These are phyloP conservation scores for Epinotia nisella DNA, from an alignment of 2,888 invertebrate genomes.

Conservation along the genomic window DNA sequence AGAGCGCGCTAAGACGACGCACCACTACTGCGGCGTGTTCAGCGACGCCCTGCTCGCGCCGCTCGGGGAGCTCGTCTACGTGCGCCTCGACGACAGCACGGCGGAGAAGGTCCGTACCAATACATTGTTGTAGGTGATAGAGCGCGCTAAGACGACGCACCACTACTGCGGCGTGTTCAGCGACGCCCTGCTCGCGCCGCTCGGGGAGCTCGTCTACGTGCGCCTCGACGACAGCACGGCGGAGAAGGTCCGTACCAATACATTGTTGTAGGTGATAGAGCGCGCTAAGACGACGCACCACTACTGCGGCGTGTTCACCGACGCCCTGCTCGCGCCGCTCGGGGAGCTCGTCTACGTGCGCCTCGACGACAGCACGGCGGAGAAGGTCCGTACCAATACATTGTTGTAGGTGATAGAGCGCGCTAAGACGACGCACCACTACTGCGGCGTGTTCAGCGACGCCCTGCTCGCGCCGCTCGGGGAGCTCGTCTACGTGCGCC, in stretches of 20 bases:
- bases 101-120: constrained; percentile 70
- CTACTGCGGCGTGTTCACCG: constrained; percentile 76
- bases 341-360: constrained; percentile 75
- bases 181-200: constrained; percentile 68
- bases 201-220: constrained; percentile 74
- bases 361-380: constrained; percentile 70
- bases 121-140: constrained; percentile 56
- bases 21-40: constrained; percentile 78
- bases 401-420: constrained; percentile 57
- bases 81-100: constrained; percentile 68
- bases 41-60: constrained; percentile 70
- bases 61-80: constrained; percentile 73
- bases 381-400: constrained; percentile 64
- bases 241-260: constrained; percentile 66
- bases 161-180: constrained; percentile 79
- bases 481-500: constrained; percentile 73
- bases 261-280: constrained; percentile 58
- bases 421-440: constrained; percentile 70
- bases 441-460: constrained; percentile 75
- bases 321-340: constrained; percentile 68
- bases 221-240: constrained; percentile 70
- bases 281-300: constrained; percentile 67
- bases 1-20: constrained; percentile 60
- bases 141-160: constrained; percentile 62
- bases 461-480: constrained; percentile 69